phyloP scores from a whole-genome alignment of 37 sponge, comb jelly and placozoan genomes.

The Cladorhizidae sp. region DNA sequence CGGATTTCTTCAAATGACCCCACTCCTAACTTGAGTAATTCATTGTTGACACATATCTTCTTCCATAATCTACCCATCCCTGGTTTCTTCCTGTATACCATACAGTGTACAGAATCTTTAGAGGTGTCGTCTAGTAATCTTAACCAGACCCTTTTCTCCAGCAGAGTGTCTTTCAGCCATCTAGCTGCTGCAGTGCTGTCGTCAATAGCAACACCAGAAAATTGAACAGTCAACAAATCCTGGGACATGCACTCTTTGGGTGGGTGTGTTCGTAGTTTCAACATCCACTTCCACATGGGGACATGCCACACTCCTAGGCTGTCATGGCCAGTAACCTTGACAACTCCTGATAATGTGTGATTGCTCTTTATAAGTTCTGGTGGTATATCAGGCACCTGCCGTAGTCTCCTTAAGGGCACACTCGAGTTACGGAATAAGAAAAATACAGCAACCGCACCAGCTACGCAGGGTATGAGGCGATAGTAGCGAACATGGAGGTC shows the following conservation, averaged over 20 bases:
- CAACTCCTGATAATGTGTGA: constrained; percentile 17
- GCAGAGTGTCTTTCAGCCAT: constrained; percentile 32
- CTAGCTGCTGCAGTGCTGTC: not conserved
- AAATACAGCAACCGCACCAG: constrained; percentile 41
- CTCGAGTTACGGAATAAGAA: constrained; percentile 7
- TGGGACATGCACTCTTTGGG: constrained; percentile 5
- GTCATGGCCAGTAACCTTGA: constrained; percentile 1
- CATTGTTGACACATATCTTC: constrained; percentile 37
- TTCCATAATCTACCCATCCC: not conserved
- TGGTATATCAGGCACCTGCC: constrained; percentile 17
- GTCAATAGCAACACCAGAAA: constrained; percentile 45
- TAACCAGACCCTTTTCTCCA: constrained; percentile 21
- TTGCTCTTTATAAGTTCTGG: not conserved
- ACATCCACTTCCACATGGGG: constrained; percentile 10
- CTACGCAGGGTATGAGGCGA: constrained; percentile 39
- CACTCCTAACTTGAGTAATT: constrained; percentile 34
- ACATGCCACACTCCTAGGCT: constrained; percentile 57
- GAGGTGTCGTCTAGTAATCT: constrained; percentile 17
- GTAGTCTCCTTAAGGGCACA: constrained; percentile 5
- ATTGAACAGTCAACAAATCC: constrained; percentile 26
- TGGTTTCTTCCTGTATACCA: constrained; percentile 2
- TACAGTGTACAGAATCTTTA: constrained; percentile 18
- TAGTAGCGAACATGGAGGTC: constrained; percentile 21
- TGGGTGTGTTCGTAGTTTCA: constrained; percentile 15
- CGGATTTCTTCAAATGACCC: constrained; percentile 22